Percentiles rank a stretch among this genome's conserved stretches.
These are phyloP conservation scores for Zosterops pallidus DNA, from an alignment of 2,113 vertebrate species.

Conservation along the genomic window DNA sequence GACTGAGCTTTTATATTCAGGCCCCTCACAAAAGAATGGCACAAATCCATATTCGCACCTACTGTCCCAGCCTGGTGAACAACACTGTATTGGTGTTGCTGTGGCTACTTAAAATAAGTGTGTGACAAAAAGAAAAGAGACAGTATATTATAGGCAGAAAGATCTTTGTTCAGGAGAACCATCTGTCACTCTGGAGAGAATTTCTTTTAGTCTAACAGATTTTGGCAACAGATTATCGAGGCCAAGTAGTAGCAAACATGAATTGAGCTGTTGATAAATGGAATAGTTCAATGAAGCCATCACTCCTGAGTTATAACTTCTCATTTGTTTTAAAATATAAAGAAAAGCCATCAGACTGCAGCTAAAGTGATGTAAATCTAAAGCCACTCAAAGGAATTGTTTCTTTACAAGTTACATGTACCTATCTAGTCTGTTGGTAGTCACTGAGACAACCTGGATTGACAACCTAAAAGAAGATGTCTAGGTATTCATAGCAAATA, in stretches of 20 bases:
- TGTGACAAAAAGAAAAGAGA: background rate
- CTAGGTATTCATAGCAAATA: background rate
- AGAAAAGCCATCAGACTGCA: background rate
- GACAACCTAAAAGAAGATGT: background rate
- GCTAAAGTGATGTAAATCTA: background rate
- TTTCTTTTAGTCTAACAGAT: background rate
- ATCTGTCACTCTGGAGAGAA: background rate
- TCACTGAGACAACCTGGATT: background rate
- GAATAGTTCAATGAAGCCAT: background rate
- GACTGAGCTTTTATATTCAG: background rate
- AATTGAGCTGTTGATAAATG: background rate
- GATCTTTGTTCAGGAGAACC: background rate
- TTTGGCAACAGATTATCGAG: background rate
- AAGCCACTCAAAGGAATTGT: background rate
- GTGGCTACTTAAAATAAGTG: background rate
- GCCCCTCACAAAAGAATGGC: background rate
- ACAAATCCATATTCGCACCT: background rate
- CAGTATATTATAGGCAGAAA: background rate
- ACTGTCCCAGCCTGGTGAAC: background rate
- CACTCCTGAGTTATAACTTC: background rate
- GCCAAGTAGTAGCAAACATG: background rate
- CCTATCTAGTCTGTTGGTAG: background rate
- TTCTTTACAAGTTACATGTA: background rate
- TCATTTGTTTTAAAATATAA: background rate
- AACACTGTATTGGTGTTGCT: background rate